Base-by-base conservation (phyloP, 1,140 invertebrate genomes). In the Drosophila melanogaster region DNA sequence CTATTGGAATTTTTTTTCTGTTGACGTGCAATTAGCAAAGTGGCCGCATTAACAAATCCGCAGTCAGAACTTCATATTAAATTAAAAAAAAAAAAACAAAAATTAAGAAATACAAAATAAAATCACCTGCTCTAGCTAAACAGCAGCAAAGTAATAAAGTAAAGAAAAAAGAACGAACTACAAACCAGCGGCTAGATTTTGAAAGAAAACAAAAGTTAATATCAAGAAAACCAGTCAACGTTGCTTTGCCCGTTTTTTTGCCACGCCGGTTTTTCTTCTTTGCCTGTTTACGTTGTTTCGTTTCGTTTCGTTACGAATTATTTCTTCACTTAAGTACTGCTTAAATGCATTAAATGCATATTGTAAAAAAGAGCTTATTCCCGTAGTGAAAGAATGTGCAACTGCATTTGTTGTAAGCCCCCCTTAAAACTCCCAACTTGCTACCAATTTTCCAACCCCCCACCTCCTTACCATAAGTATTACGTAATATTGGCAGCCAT, bases 241-340 rank as follows among this genome's bases (percentile, higher is more conserved):
- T 24, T 59, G 11, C 64, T 69, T 37, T 58, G 64, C 43, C 41
- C 43, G 37, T 14, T 44, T 64, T 59, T 60, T 65, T 83, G 79
- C 79, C 79, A 83, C 79, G 79, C 79, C 79, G 79, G 64, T 83
- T 78, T 83, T 78, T 65, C 33, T 55, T 64, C 50, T 54, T 56
- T 51, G 19, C n/a, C 43, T 43, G 37, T 47, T 54, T 19, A 11
- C 33, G 19, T 51, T 19, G 24, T 41, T 62, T 22, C n/a, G 46
- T 38, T 14, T 24, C 37, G 15, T 46, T 19, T 41, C 30, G 43
- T 17, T 10, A 15, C 19, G 24, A 17, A 43, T 62, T 33, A 41
- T 30, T 47, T 33, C 12, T 24, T 54, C 0, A 14, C 14, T 38
- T 14, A 4, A 38, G 11, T 5, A 24, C 24, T 70, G 41, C 38